phyloP scores from a whole-genome alignment of 2,797 vertebrate genomes.

The Anas flavirostris region DNA sequence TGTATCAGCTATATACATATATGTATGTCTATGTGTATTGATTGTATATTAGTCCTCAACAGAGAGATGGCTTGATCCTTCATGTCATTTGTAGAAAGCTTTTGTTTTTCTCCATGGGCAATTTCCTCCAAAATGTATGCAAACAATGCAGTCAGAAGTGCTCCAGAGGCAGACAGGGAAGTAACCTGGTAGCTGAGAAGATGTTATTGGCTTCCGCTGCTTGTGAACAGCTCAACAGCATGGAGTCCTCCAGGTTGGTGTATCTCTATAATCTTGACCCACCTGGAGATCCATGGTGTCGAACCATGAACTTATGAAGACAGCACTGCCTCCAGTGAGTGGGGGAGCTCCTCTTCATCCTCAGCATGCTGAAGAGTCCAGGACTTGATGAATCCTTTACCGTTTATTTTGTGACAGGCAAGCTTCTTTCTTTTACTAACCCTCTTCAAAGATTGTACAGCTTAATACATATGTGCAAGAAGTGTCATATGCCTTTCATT shows the following conservation, averaged over 20 bases:
- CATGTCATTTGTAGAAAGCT: background rate
- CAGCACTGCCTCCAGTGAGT: conserved; percentile 44
- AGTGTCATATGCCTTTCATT: background rate
- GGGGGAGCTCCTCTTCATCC: conserved; percentile 68
- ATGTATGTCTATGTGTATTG: background rate
- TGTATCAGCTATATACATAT: background rate
- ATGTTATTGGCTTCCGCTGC: conserved; percentile 68
- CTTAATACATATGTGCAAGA: background rate
- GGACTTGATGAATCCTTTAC: background rate
- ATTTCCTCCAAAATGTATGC: background rate
- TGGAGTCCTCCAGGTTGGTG: conserved; percentile 86
- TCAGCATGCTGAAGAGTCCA: background rate
- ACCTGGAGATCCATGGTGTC: conserved; percentile 86
- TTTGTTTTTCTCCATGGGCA: background rate
- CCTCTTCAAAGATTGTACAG: background rate
- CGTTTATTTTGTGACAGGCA: background rate
- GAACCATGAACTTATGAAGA: conserved; percentile 78
- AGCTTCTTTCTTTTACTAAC: background rate
- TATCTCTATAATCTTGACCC: conserved; percentile 81
- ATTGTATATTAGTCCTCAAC: background rate
- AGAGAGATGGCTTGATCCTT: background rate
- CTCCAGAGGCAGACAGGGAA: conserved; percentile 12
- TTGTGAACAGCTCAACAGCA: conserved; percentile 83
- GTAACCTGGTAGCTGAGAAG: conserved; percentile 25
- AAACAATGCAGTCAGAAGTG: background rate